Percentiles rank a stretch among this genome's conserved stretches.
Conservation (phyloP, 92 coral and sea anemone species). For the Epizoanthus fatuus region DNA sequence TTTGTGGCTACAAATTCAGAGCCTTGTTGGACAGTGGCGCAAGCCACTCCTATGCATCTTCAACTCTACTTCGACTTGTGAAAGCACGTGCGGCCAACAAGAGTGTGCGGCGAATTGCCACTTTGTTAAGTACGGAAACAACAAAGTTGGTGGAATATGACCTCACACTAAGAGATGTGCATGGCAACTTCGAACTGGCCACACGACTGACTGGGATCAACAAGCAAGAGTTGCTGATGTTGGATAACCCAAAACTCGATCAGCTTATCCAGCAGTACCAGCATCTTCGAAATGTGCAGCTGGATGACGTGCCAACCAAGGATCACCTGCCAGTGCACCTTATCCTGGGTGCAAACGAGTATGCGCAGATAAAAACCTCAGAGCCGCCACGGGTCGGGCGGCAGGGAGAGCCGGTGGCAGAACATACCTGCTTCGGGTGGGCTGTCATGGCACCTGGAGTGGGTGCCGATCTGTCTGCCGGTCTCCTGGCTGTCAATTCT, state of each 20-base stretch:
- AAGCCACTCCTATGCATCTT: slow-evolving; percentile 52
- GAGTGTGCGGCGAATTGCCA: slow-evolving; percentile 1
- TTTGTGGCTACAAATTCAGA: slow-evolving; percentile 65
- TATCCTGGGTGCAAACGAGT: slow-evolving; percentile 24
- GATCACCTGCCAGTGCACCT: neutral
- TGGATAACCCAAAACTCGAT: slow-evolving; percentile 46
- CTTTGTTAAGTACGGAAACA: neutral
- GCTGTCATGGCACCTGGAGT: slow-evolving; percentile 44
- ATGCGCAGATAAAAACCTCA: slow-evolving; percentile 11
- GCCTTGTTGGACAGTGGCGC: slow-evolving; percentile 74
- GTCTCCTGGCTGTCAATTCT: slow-evolving; percentile 31
- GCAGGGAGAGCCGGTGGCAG: slow-evolving; percentile 48
- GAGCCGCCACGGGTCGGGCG: slow-evolving; percentile 20
- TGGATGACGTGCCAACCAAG: slow-evolving; percentile 33
- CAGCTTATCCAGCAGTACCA: slow-evolving; percentile 3
- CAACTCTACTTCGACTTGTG: slow-evolving; percentile 4
- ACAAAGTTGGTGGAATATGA: too few relatives aligned
- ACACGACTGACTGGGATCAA: slow-evolving; percentile 27
- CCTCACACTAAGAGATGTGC: too few relatives aligned
- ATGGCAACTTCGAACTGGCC: neutral
- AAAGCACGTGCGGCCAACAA: slow-evolving; percentile 11
- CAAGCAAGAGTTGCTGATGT: slow-evolving; percentile 29
- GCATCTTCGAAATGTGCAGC: slow-evolving; percentile 26
- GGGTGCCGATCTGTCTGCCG: slow-evolving; percentile 18
- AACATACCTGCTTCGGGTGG: slow-evolving; percentile 54